Base-by-base conservation (phyloP, 2,797 vertebrate species). In the Leptodactylus fallax region DNA sequence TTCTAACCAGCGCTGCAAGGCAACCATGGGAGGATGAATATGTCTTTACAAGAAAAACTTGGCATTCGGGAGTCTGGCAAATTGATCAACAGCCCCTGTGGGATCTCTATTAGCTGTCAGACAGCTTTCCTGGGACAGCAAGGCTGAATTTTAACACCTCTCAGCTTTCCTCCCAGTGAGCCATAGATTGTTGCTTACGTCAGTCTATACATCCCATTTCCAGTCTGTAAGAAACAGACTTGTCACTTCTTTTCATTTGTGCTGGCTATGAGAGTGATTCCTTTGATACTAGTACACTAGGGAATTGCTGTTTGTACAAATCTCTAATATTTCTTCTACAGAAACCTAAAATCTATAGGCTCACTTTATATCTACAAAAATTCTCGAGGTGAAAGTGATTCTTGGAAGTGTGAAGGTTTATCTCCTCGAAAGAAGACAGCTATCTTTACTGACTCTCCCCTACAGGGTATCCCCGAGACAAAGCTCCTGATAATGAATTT, bases 381-480 rank as follows among this genome's bases (percentile, higher is more conserved):
- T 47, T 63, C 58, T 81, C 27, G 10, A n/a, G 2, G 45, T 36
- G 60, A 36, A 58, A 51, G 23, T 23, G 3, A 47, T 45, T 11
- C 72, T 84, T 1, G 21, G 36, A 85, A 76, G 36, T 1, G 16
- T 63, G 71, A 84, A 76, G 25, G 51, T 58, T 84, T 60, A 49
- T 76, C 36, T 49, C 27, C 7, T 63, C n/a, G 14, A 65, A 49
- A 85, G 83, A 63, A 85, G 51, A 27, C 72, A 21, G 71, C 65
- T 85, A 78, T 51, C 72, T 77, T 60, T 27, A 63, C 72, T 25
- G 45, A 49, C 11, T 85, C 83, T 85, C 71, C 72, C 83, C 83
- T 36, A 56, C 81, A 27, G 83, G 72, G 72, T 65, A n/a, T 78
- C 72, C 83, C n/a, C 0, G 21, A 65, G 72, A 63, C 58, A 27